phyloP scores from a whole-genome alignment of 2,888 invertebrate genomes.

The Sinotaia quadrata region DNA sequence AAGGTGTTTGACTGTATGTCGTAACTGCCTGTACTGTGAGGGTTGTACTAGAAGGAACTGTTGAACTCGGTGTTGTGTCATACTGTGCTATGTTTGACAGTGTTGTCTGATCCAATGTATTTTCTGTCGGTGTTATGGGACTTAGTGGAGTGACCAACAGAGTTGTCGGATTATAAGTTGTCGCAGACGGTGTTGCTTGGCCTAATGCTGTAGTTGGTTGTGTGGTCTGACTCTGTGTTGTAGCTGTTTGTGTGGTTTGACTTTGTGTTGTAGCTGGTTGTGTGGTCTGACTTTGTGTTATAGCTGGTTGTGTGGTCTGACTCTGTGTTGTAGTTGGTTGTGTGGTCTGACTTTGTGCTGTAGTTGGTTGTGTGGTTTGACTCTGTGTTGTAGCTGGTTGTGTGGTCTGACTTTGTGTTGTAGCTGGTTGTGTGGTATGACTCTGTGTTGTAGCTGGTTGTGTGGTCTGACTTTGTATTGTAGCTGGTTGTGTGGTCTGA shows the following conservation, averaged over 20 bases:
- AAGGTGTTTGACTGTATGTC: conserved; percentile 3
- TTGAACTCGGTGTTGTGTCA: conserved; percentile 4
- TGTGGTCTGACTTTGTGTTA: conserved; percentile 13
- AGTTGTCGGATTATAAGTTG: conserved; percentile 2
- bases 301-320: conserved; percentile 6
- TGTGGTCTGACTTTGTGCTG: no score
- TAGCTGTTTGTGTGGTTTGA: background rate
- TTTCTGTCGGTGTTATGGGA: background rate
- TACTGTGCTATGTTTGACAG: background rate
- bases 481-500: no score
- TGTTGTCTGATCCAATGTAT: conserved; percentile 1
- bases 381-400: no score
- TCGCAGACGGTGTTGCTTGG: conserved; percentile 11
- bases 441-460: no score
- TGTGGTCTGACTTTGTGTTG: no score
- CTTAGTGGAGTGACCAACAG: background rate
- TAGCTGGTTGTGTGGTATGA: no score
- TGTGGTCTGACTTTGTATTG: no score
- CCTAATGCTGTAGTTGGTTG: conserved; percentile 7
- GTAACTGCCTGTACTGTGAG: no score
- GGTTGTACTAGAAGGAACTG: no score
- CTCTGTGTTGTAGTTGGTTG: background rate
- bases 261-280: background rate
- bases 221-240: background rate
- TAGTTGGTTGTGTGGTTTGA: no score